Evolutionary conservation across 2,797 vertebrate genomes (phyloP).

Genomic region (Philypnodon macrostomus): DNA sequence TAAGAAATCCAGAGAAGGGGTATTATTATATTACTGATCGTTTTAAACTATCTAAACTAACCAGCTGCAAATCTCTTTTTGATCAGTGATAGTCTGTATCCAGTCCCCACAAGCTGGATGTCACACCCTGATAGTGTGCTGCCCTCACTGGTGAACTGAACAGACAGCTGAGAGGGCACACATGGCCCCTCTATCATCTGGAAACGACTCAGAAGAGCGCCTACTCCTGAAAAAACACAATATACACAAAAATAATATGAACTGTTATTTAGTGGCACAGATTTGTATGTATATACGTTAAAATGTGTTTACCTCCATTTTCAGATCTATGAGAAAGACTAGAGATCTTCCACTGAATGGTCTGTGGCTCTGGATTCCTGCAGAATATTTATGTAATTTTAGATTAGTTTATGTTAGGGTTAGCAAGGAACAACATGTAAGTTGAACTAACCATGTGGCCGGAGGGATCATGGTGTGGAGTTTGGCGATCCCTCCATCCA

Average conservation of each 20-base stretch:
- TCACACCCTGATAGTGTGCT: conserved; percentile 93
- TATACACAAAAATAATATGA: background rate
- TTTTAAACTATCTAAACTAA: conserved; percentile 67
- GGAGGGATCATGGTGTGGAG: conserved; percentile 93
- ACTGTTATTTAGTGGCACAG: too few species aligned
- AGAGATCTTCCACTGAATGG: conserved; percentile 94
- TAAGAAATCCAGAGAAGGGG: conserved; percentile 12
- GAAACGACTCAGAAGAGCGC: conserved; percentile 92
- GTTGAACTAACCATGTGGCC: conserved; percentile 84
- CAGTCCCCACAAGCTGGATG: conserved; percentile 91
- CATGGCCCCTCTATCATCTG: conserved; percentile 87
- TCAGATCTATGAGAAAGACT: conserved; percentile 96
- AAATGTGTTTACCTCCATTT: conserved; percentile 85
- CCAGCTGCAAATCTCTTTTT: conserved; percentile 98
- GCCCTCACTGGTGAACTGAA: conserved; percentile 96
- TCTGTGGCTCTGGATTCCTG: conserved; percentile 93
- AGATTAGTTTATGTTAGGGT: background rate
- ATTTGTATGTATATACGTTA: background rate
- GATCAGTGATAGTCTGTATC: conserved; percentile 94
- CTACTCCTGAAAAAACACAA: conserved; percentile 81
- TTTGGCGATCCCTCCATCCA: conserved; percentile 88
- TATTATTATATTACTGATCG: background rate
- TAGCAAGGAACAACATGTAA: background rate
- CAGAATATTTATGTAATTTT: conserved; percentile 25
- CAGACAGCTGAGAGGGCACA: conserved; percentile 86